phyloP scores from a whole-genome alignment of 2,888 invertebrate genomes.

The Sphecodes monilicornis region DNA sequence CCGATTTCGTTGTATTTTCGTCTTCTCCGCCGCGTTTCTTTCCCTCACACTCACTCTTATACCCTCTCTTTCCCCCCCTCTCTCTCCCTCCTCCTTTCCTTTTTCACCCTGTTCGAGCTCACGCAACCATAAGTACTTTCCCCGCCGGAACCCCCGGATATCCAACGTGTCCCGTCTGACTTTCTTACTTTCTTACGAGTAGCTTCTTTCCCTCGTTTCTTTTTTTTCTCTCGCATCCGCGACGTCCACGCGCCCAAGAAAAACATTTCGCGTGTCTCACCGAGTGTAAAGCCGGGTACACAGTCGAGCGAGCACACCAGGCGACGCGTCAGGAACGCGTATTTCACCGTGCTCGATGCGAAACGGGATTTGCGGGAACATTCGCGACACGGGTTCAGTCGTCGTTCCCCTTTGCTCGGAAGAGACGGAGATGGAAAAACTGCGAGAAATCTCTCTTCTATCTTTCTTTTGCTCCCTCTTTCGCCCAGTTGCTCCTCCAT shows the following conservation, averaged over 20 bases:
- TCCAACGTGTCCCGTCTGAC: slow-evolving; percentile 43
- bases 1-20: slow-evolving; percentile 75
- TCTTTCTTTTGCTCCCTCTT: background rate
- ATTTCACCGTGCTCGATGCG: slow-evolving; percentile 18
- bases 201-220: slow-evolving; percentile 1
- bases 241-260: slow-evolving; percentile 55
- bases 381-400: background rate
- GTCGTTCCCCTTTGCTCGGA: background rate
- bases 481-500: background rate
- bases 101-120: background rate
- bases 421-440: background rate
- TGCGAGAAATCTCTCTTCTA: background rate
- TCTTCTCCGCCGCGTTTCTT: slow-evolving; percentile 63
- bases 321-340: slow-evolving; percentile 12
- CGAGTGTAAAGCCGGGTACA: slow-evolving; percentile 27
- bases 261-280: slow-evolving; percentile 50
- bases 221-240: background rate
- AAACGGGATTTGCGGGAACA: background rate
- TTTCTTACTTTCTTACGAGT: slow-evolving; percentile 66
- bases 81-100: background rate
- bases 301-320: slow-evolving; percentile 11
- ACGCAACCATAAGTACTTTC: slow-evolving; percentile 11
- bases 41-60: slow-evolving; percentile 5
- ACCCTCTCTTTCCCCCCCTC: background rate
- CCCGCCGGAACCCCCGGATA: slow-evolving; percentile 35